A percentile compares a stretch with the other conserved stretches of the same genome.
Conservation (phyloP, 2,113 vertebrate species). For the Dendropsophus ebraccatus region DNA sequence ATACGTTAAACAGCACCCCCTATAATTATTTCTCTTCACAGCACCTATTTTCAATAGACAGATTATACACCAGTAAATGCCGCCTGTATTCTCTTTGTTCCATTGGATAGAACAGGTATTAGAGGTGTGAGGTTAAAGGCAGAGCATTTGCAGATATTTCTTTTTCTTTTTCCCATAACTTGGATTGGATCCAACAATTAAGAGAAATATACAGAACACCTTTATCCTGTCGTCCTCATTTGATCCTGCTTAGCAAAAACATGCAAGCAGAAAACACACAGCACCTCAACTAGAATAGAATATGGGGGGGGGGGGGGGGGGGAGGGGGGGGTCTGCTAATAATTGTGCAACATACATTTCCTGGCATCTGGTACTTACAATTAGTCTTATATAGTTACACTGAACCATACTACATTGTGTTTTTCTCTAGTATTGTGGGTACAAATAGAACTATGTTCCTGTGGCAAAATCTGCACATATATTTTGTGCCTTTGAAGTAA, state of each 20-base stretch:
- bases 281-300: not conserved
- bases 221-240: not conserved
- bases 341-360: not conserved
- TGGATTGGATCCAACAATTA: not conserved
- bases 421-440: not conserved
- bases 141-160: not conserved
- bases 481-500: constrained; percentile 26
- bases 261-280: not conserved
- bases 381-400: not conserved
- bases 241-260: not conserved
- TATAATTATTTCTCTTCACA: too few species aligned
- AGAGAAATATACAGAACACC: not conserved
- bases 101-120: not conserved
- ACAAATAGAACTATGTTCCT: constrained; percentile 12
- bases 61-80: not conserved
- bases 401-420: not conserved
- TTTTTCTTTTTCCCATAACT: not conserved
- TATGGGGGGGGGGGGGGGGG: too few species aligned
- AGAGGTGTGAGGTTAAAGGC: not conserved
- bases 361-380: not conserved
- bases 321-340: not conserved
- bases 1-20: not conserved
- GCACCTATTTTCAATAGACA: not conserved
- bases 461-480: constrained; percentile 8
- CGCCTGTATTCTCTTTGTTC: not conserved